Evolutionary conservation across 1,140 invertebrate species (phyloP).

Genomic region (Coelopa frigida): DNA sequence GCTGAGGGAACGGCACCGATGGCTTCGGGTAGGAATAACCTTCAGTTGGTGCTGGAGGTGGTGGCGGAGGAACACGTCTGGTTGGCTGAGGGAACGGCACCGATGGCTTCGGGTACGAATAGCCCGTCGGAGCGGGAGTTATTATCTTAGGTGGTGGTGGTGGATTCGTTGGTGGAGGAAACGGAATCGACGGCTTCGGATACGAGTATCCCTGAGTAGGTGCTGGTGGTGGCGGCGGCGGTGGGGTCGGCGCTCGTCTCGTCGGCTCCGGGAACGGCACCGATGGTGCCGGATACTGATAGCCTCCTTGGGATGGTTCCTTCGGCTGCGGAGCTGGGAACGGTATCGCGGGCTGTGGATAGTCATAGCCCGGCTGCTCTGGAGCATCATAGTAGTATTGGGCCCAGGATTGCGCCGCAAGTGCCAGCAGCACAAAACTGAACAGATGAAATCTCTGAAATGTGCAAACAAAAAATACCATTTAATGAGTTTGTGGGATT

Average conservation of each 20-base stretch:
- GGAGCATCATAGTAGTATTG: constrained; percentile 9
- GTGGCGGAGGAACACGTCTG: constrained; percentile 13
- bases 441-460: constrained; percentile 28
- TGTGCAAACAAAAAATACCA: constrained; percentile 1
- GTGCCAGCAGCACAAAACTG: constrained; percentile 17
- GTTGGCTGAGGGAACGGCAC: constrained; percentile 23
- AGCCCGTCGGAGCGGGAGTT: constrained; percentile 17
- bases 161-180: not conserved
- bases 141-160: not conserved
- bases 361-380: constrained; percentile 23
- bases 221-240: constrained; percentile 1
- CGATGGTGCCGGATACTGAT: too few relatives aligned
- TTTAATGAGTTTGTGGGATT: too few relatives aligned
- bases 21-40: constrained; percentile 21
- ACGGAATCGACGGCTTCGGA: constrained; percentile 17
- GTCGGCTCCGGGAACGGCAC: too few relatives aligned
- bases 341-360: constrained; percentile 19
- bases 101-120: constrained; percentile 23
- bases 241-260: not conserved
- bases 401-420: constrained; percentile 15
- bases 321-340: not conserved
- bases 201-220: constrained; percentile 26
- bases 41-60: constrained; percentile 17
- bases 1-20: constrained; percentile 13
- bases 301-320: not conserved